Percentiles rank a stretch among this genome's conserved stretches.
Evolutionary conservation across 2,113 vertebrate genomes (phyloP).

Genomic region (Sylvietta virens): DNA sequence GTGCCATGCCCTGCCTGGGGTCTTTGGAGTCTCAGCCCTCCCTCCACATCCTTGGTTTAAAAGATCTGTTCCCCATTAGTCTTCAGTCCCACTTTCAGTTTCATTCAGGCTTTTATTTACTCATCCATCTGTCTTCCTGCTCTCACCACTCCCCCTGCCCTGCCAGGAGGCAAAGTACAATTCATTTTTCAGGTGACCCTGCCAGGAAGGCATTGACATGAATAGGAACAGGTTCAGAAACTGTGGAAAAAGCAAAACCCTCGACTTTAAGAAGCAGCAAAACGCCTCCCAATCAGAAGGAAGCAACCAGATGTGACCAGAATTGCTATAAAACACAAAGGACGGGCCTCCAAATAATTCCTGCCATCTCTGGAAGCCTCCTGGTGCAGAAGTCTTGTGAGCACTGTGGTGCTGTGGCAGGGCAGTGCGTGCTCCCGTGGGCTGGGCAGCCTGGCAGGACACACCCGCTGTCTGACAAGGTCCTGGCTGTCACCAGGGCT

Average conservation of each 20-base stretch:
- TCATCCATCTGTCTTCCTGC: constrained; percentile 41
- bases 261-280: not conserved
- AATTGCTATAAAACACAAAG: not conserved
- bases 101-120: constrained; percentile 57
- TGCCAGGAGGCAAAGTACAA: constrained; percentile 44
- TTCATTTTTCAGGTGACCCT: constrained; percentile 61
- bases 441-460: not conserved
- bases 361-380: not conserved
- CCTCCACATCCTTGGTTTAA: not conserved
- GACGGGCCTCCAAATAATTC: not conserved
- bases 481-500: not conserved
- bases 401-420: not conserved
- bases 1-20: not conserved
- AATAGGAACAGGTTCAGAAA: not conserved
- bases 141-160: constrained; percentile 18
- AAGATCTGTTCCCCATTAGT: constrained; percentile 24
- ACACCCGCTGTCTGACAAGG: not conserved
- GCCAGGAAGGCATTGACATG: not conserved
- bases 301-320: not conserved
- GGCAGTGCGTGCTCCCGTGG: fast-evolving
- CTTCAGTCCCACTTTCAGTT: not conserved
- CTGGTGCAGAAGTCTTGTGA: not conserved
- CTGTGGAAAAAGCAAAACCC: not conserved
- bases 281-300: not conserved
- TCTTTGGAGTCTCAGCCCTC: constrained; percentile 22